Conservation (phyloP, 2,888 invertebrate genomes). For the Tipula lateralis region DNA sequence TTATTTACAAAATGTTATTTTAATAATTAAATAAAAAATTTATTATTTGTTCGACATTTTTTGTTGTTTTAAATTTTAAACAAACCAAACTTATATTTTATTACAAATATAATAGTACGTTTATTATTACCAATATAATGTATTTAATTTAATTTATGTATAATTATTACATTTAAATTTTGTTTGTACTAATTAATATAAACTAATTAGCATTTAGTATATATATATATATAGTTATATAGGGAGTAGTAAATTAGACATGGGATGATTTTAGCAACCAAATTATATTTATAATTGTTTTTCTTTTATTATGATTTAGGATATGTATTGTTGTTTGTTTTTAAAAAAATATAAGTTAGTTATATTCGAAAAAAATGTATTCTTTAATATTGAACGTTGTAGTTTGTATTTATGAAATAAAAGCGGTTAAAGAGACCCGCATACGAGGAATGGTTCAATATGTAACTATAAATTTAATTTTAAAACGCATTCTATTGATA, state of each 20-base stretch:
- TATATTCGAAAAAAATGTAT: neutral
- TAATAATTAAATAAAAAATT: neutral
- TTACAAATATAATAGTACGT: constrained; percentile 15
- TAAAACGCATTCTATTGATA: neutral
- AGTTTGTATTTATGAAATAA: neutral
- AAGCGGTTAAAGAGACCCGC: neutral
- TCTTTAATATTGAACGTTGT: neutral
- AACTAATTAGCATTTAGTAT: neutral
- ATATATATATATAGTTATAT: neutral
- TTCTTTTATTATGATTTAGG: neutral
- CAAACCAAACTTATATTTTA: neutral
- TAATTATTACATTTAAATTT: constrained; percentile 13
- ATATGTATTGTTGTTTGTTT: neutral
- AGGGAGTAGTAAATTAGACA: neutral
- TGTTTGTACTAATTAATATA: neutral
- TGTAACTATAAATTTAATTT: neutral
- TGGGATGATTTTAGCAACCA: neutral
- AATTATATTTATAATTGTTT: neutral
- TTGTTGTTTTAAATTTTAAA: neutral
- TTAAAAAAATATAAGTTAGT: neutral
- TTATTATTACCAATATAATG: neutral
- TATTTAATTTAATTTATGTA: neutral
- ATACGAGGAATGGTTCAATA: neutral
- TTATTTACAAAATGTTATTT: neutral
- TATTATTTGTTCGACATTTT: neutral